Percentiles rank a stretch among this genome's conserved stretches.
phyloP scores from a whole-genome alignment of 2,113 vertebrate species.

The Ranitomeya imitator region DNA sequence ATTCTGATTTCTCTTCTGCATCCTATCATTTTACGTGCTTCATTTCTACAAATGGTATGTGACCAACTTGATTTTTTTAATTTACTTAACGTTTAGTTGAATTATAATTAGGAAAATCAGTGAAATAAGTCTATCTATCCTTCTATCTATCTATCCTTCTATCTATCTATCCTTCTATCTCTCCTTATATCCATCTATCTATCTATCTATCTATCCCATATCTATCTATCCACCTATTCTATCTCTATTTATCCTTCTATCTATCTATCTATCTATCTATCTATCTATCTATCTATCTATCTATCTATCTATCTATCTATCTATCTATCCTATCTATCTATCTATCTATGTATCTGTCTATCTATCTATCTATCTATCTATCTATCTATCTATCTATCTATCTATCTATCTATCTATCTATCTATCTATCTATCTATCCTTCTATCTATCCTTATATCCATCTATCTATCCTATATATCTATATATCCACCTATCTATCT shows the following conservation, averaged over 20 bases:
- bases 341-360: background rate
- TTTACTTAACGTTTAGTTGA: too few relatives aligned
- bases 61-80: too few relatives aligned
- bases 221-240: background rate
- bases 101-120: too few relatives aligned
- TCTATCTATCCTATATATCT: too few relatives aligned
- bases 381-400: background rate
- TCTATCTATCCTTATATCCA: too few relatives aligned
- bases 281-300: background rate
- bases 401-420: too few relatives aligned
- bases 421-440: too few relatives aligned
- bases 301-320: background rate
- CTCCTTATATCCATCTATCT: background rate
- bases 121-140: too few relatives aligned
- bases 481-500: too few relatives aligned
- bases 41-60: background rate
- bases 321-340: too few relatives aligned
- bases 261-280: slow-evolving; percentile 6
- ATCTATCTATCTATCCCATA: background rate
- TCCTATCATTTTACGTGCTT: background rate
- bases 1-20: background rate
- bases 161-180: background rate
- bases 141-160: background rate
- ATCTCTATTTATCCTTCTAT: background rate
- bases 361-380: background rate